phyloP scores from a whole-genome alignment of 2,113 vertebrate genomes.

The Corythaixoides concolor region DNA sequence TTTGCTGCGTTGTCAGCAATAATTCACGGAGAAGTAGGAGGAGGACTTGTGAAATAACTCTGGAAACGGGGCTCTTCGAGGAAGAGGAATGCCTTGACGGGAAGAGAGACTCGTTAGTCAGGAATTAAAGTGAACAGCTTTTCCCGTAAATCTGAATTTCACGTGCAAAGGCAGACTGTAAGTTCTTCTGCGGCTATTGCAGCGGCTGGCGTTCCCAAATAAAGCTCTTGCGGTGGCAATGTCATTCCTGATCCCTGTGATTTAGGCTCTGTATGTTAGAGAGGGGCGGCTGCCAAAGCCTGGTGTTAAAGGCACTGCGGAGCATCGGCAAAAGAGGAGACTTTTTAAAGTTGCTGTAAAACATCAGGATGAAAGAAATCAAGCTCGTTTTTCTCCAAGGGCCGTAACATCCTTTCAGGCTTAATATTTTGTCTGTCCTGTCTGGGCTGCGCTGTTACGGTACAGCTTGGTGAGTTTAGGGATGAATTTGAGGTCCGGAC shows the following conservation, averaged over 20 bases:
- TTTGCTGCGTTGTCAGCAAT: background rate
- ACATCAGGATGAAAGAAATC: background rate
- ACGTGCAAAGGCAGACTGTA: background rate
- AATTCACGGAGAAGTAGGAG: background rate
- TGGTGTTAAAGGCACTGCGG: background rate
- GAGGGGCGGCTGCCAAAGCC: background rate
- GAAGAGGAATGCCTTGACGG: background rate
- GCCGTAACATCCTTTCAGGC: background rate
- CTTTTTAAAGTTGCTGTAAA: background rate
- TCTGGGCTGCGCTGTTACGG: background rate
- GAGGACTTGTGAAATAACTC: background rate
- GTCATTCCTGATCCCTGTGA: background rate
- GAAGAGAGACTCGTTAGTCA: background rate
- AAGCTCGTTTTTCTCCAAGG: background rate
- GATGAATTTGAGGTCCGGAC: background rate
- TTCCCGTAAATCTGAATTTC: background rate
- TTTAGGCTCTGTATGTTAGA: background rate
- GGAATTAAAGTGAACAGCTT: background rate
- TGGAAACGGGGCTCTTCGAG: background rate
- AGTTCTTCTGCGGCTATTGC: background rate
- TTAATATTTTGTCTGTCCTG: background rate
- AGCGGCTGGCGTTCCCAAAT: background rate
- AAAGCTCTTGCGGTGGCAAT: background rate
- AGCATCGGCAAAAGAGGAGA: background rate
- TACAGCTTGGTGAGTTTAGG: background rate